Base-by-base conservation (phyloP, 2,888 invertebrate species). In the Mythimna vitellina region DNA sequence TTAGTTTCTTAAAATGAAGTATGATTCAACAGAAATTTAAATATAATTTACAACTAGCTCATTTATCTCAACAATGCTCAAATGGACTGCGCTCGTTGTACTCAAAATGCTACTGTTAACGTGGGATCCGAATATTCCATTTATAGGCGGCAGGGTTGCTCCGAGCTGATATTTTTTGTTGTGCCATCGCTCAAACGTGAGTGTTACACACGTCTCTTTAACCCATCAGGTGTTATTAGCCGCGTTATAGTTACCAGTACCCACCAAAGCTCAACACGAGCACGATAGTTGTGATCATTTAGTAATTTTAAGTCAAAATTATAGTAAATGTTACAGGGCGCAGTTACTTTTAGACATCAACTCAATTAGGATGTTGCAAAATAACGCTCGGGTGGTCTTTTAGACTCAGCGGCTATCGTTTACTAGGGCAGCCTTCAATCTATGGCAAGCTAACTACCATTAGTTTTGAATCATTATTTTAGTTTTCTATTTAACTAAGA, bases 141-240 rank as follows among this genome's bases (percentile, higher is more conserved):
- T 95, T 96, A 96, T 96, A 96, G 85, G 85, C 88, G 89, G 89
- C 89, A 91, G 93, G 94, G 92, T 93, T 92, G 89, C 93, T 92
- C 85, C 90, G 89, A 89, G 81, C 89, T 88, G 87, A 92, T 92
- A 92, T 93, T 95, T 95, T 95, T 96, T 95, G 93, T 92, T 92
- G 83, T 92, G 91, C 91, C 93, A 94, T 93, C 91, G 87, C 88
- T 89, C 88, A 91, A 93, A 92, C 94, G 94, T 94, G 94, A 94
- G 91, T 84, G 87, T 89, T 87, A 90, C 90, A 93, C 92, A 93
- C 92, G 91, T 89, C 91, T 91, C 88, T 89, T 83, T 88, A 87
- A 89, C 90, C 84, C 86, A 89, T 82, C 89, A 89, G 83, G 86
- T 89, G 88, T 88, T 91, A 92, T 93, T 93, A 92, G 77, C 88